phyloP scores from a whole-genome alignment of 2,797 vertebrate species.

The Masticophis lateralis region DNA sequence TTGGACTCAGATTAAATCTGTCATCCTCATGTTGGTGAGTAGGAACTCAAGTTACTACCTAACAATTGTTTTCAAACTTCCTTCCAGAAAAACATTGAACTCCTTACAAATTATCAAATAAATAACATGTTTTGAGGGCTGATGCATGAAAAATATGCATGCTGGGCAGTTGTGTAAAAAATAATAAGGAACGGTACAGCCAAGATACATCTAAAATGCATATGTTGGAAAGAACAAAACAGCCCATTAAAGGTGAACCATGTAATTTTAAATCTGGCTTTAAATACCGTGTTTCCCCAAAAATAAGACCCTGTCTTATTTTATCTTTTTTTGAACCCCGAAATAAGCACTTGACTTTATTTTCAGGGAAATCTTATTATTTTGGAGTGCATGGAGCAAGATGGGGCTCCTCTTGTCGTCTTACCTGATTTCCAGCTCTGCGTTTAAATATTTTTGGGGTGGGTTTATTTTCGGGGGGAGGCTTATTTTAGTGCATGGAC shows the following conservation, averaged over 20 bases:
- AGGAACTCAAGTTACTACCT: neutral
- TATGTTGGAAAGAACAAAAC: neutral
- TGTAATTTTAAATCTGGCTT: neutral
- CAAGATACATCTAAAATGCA: neutral
- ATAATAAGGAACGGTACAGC: neutral
- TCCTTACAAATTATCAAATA: neutral
- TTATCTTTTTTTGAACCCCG: too few species aligned
- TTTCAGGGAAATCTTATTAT: too few species aligned
- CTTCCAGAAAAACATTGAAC: neutral
- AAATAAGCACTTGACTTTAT: too few species aligned
- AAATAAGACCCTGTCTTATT: too few species aligned
- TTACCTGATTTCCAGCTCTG: too few species aligned
- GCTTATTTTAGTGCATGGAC: too few species aligned
- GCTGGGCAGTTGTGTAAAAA: neutral
- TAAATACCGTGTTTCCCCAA: neutral
- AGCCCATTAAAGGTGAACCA: neutral
- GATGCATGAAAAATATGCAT: neutral
- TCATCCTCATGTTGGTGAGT: neutral
- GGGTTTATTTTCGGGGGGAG: too few species aligned
- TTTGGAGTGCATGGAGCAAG: too few species aligned
- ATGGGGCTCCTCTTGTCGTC: too few species aligned
- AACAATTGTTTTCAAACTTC: neutral
- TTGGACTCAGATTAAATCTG: neutral
- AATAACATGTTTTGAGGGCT: neutral
- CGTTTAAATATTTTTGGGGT: too few species aligned